A percentile compares a stretch with the other conserved stretches of the same genome.
phyloP scores from a whole-genome alignment of 1,140 invertebrate genomes.

The Tetragnatha versicolor region DNA sequence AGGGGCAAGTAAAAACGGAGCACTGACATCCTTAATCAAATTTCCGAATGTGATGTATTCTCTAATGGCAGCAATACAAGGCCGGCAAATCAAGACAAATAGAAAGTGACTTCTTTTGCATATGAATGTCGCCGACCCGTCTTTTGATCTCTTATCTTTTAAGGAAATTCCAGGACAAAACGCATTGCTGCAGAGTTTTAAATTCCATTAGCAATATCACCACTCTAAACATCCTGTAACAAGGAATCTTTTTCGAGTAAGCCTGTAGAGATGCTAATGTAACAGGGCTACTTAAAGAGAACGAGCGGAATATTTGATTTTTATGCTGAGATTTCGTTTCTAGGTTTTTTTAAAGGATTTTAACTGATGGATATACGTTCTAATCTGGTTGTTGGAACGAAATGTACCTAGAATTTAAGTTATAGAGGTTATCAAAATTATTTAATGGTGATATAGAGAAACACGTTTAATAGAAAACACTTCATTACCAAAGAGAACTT shows the following conservation, averaged over 20 bases:
- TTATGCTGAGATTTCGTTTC: too few species aligned
- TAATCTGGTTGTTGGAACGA: too few species aligned
- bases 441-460: too few species aligned
- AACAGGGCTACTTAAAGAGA: not conserved
- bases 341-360: too few species aligned
- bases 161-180: not conserved
- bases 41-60: constrained; percentile 21
- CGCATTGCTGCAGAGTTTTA: not conserved
- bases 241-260: too few species aligned
- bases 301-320: too few species aligned
- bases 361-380: too few species aligned
- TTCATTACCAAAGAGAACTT: too few species aligned
- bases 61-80: not conserved
- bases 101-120: constrained; percentile 14
- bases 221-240: not conserved
- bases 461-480: too few species aligned
- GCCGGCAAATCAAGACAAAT: constrained; percentile 33
- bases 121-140: not conserved
- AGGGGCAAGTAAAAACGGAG: not conserved
- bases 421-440: too few species aligned
- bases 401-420: too few species aligned
- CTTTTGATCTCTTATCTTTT: constrained; percentile 19
- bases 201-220: constrained; percentile 15
- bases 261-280: not conserved
- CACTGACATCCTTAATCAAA: constrained; percentile 40